phyloP scores from a whole-genome alignment of 2,888 invertebrate genomes.

The Tiliacea citrago region DNA sequence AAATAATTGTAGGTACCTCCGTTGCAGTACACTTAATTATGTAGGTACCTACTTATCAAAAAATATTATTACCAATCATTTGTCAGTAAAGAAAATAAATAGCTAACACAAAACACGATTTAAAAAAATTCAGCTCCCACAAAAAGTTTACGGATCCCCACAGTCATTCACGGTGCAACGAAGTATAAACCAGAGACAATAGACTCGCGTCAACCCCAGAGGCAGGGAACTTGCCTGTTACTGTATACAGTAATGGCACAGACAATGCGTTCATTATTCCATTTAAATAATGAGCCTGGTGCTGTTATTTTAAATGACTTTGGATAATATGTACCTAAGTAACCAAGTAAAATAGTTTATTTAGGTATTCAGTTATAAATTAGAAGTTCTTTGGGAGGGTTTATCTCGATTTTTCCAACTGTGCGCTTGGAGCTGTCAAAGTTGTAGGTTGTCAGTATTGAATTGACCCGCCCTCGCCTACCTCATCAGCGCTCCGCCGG shows the following conservation, averaged over 20 bases:
- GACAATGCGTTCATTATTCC: conserved; percentile 74
- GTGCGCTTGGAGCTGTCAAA: no score
- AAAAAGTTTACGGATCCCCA: conserved; percentile 56
- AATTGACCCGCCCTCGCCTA: no score
- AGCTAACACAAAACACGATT: neutral
- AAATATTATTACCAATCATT: neutral
- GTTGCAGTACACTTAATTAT: no score
- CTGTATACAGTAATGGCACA: conserved; percentile 65
- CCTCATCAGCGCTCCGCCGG: no score
- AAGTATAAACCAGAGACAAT: conserved; percentile 72
- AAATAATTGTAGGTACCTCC: no score
- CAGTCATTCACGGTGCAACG: conserved; percentile 70
- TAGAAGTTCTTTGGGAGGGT: neutral
- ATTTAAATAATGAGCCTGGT: conserved; percentile 73
- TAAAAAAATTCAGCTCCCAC: conserved; percentile 16
- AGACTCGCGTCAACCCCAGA: conserved; percentile 66
- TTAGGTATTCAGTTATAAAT: neutral
- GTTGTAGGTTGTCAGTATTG: no score
- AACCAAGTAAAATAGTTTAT: neutral
- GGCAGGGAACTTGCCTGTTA: conserved; percentile 65
- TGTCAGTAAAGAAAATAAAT: neutral
- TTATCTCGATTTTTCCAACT: no score
- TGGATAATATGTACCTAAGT: neutral
- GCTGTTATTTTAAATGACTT: conserved; percentile 59
- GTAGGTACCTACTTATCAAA: no score